Evolutionary conservation across 2,888 invertebrate species (phyloP), one percentile per base, ranked within the genome.

Genomic region (Herminia tarsipennalis): DNA sequence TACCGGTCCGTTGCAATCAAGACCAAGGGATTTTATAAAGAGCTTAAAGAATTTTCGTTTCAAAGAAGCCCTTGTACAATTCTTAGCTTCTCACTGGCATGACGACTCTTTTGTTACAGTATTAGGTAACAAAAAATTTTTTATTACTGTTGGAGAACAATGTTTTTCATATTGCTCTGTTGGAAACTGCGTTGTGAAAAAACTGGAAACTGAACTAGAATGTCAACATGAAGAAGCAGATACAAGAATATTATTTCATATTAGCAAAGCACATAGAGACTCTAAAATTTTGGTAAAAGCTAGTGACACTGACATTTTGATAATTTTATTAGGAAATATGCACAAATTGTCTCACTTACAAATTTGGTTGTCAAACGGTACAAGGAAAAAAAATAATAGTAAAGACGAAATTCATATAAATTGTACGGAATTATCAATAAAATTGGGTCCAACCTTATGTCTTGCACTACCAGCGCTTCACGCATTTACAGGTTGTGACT

Each of bases 31-130:
- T 64, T 71, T 76, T 64, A 50, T 59, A 16, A 38, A 49, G 60
- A 62, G 56, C 38, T 53, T 75, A 6, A 68, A 67, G 55, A 76
- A 75, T 61, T 61, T 45, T 48, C 50, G 60, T 34, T 73, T 75
- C 28, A 73, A 76, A 66, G 69, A 72, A 32, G 67, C 66, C 29
- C 28, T 75, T 42, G 65, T 74, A 27, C 43, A 50, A 14, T 73
- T 73, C 47, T 50, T 73, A 41, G 56, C 57, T 61, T 29, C 42
- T 45, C 47, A 75, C 42, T 76, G 73, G 70, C 46, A 47, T n/a
- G 59, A 66, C 39, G 34, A 71, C 20, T 8, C 42, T 56, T 66
- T 61, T 33, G 45, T 47, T 25, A 3, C 73, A 61, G 46, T 59
- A 50, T 39, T 54, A 14, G 28, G 27, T 24, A 65, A 56, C 27